Conservation (phyloP, 2,113 vertebrate genomes). For the Ptyas mucosa region DNA sequence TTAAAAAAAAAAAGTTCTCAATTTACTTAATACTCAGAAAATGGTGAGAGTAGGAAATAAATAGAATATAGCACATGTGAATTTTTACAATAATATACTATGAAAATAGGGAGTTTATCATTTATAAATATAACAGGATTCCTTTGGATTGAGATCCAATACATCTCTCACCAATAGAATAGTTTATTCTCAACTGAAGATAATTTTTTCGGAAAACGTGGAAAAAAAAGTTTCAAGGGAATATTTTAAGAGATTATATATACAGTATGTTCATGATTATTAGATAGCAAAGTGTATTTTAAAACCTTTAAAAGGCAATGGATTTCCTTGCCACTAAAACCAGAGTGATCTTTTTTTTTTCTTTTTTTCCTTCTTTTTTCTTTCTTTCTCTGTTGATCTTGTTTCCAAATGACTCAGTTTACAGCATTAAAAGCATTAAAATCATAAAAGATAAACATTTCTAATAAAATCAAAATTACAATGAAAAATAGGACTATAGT, state of each 20-base stretch:
- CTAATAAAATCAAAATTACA: background rate
- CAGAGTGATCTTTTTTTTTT: background rate
- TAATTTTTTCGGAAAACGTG: background rate
- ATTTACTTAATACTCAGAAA: background rate
- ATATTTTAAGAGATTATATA: background rate
- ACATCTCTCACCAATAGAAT: background rate
- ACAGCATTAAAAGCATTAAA: background rate
- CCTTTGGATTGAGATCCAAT: background rate
- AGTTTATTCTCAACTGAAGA: background rate
- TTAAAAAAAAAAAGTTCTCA: background rate
- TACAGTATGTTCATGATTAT: too few species aligned
- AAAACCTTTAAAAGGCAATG: background rate
- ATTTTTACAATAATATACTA: background rate
- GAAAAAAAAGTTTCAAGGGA: background rate
- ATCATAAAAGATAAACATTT: background rate
- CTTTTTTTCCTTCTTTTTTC: background rate
- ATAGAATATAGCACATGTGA: background rate
- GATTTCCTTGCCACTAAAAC: background rate
- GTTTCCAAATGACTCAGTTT: background rate
- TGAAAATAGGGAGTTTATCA: background rate
- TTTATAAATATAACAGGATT: background rate
- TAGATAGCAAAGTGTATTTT: background rate
- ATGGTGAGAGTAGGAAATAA: background rate
- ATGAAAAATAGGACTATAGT: background rate
- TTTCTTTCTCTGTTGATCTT: background rate